A percentile compares a stretch with the other conserved stretches of the same genome.
phyloP scores from a whole-genome alignment of 2,888 invertebrate species.

The Nephrocerus scutellatus region DNA sequence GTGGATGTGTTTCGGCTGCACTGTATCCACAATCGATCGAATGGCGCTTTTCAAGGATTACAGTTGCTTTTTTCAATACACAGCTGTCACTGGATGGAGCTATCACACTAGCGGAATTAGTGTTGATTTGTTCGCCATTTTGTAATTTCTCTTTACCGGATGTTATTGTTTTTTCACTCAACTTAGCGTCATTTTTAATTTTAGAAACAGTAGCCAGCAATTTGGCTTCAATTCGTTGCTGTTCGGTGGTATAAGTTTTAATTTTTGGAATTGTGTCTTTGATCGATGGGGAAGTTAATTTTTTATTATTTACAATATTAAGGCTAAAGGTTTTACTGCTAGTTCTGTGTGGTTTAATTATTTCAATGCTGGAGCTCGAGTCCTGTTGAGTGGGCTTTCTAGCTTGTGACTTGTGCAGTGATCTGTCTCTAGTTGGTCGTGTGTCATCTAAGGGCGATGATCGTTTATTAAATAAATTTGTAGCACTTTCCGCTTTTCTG shows the following conservation, averaged over 20 bases:
- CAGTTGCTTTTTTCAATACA: neutral
- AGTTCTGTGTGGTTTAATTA: conserved; percentile 18
- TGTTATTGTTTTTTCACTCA: no score
- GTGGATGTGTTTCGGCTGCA: neutral
- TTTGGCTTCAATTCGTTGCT: conserved; percentile 13
- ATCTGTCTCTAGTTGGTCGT: no score
- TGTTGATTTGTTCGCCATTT: conserved; percentile 13
- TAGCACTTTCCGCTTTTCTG: no score
- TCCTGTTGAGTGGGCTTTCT: no score
- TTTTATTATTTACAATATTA: no score
- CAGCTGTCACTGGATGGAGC: conserved; percentile 10
- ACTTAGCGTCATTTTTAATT: no score
- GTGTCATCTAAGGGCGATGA: no score
- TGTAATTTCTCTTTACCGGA: no score
- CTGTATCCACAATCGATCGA: conserved; percentile 27
- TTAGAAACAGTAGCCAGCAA: conserved; percentile 5
- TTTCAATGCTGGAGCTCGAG: no score
- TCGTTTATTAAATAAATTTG: no score
- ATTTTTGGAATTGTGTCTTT: conserved; percentile 14
- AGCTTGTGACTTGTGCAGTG: no score
- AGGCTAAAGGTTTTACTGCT: conserved; percentile 8
- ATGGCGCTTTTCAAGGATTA: conserved; percentile 25
- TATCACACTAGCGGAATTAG: conserved; percentile 16
- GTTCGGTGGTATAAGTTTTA: conserved; percentile 13
- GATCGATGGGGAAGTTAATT: conserved; percentile 7